Conservation (phyloP, 2,888 invertebrate genomes). For the Argynnis bischoffii region DNA sequence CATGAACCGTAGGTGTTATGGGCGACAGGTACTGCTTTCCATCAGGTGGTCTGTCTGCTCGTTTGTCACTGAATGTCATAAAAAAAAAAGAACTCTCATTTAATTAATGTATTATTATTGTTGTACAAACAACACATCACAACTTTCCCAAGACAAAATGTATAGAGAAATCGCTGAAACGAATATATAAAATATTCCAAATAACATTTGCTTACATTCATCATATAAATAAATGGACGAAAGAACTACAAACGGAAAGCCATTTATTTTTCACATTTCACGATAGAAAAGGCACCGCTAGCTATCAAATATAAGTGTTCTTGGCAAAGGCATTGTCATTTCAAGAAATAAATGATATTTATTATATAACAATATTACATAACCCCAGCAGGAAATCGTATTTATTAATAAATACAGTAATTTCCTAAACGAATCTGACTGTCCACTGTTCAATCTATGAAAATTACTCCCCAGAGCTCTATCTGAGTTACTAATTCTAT, state of each 20-base stretch:
- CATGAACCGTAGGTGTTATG: no score
- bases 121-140: background rate
- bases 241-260: constrained; percentile 3
- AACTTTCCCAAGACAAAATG: no score
- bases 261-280: constrained; percentile 11
- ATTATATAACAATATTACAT: constrained; percentile 5
- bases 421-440: background rate
- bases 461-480: no score
- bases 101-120: no score
- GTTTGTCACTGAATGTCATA: no score
- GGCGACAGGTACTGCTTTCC: no score
- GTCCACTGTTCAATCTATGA: no score
- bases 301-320: constrained; percentile 17
- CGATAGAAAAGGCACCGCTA: constrained; percentile 9
- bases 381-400: background rate
- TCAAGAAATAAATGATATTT: constrained; percentile 5
- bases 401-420: background rate
- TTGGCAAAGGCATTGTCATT: constrained; percentile 19
- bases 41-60: no score
- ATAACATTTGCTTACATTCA: background rate
- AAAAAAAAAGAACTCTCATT: no score
- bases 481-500: no score
- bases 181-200: background rate
- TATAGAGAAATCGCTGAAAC: constrained; percentile 10
- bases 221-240: constrained; percentile 2